These are phyloP conservation scores for Sarcoramphus papa DNA, from an alignment of 2,797 vertebrate species.

Conservation along the genomic window DNA sequence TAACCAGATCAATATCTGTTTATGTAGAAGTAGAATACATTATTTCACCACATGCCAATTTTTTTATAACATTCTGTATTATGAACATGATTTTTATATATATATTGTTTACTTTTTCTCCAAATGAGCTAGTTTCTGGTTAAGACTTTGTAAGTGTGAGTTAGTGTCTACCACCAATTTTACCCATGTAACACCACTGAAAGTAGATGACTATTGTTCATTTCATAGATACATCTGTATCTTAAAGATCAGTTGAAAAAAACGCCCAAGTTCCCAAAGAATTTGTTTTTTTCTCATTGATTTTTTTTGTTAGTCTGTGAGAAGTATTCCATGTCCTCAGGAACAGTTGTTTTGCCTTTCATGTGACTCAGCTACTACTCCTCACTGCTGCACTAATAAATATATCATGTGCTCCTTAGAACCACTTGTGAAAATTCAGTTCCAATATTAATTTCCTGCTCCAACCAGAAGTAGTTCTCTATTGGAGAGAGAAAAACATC, in stretches of 20 bases:
- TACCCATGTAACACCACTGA: not conserved
- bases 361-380: not conserved
- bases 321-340: not conserved
- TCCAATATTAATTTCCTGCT: not conserved
- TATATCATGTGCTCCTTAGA: not conserved
- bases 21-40: not conserved
- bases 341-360: not conserved
- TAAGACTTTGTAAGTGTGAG: not conserved
- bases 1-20: not conserved
- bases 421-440: not conserved
- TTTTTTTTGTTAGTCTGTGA: not conserved
- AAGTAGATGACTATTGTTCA: not conserved
- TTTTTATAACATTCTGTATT: not conserved
- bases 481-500: not conserved
- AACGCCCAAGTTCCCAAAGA: not conserved
- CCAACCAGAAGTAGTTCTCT: not conserved
- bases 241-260: not conserved
- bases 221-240: not conserved
- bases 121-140: not conserved
- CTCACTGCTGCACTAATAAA: not conserved
- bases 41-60: not conserved
- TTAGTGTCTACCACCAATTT: not conserved
- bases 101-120: not conserved
- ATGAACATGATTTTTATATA: not conserved
- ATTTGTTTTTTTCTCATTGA: not conserved